These are phyloP conservation scores for Sycophila texana DNA, from an alignment of 2,888 invertebrate species.

Conservation along the genomic window DNA sequence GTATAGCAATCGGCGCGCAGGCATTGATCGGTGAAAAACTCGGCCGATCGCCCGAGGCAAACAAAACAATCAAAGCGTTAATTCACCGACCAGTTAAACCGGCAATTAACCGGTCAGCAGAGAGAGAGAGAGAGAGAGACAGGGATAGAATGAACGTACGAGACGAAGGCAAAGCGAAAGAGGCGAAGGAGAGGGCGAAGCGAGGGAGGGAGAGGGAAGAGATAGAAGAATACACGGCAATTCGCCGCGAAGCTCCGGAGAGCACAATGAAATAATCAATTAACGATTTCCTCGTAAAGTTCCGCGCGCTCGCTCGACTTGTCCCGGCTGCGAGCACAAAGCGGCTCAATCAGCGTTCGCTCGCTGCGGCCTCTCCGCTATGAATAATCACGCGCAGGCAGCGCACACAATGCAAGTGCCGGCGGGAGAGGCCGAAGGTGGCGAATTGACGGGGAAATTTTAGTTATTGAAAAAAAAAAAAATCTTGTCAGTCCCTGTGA, in stretches of 20 bases:
- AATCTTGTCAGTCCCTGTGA: too few species aligned
- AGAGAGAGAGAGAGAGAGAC: neutral
- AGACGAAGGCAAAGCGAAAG: too few species aligned
- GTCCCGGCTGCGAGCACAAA: neutral
- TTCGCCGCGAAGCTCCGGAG: neutral
- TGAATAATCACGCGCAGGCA: too few species aligned
- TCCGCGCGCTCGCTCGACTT: neutral
- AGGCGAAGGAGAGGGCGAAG: neutral
- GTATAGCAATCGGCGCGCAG: neutral
- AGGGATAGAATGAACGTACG: neutral
- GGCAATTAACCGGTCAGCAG: conserved; percentile 27
- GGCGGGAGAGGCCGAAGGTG: neutral
- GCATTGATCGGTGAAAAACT: neutral
- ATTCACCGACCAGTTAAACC: conserved; percentile 11
- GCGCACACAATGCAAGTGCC: too few species aligned
- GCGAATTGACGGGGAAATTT: neutral
- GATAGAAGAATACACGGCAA: conserved; percentile 1
- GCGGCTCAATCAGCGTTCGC: conserved; percentile 27
- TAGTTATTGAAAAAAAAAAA: too few species aligned
- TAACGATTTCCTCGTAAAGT: conserved; percentile 43
- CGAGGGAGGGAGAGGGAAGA: neutral
- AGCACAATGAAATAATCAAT: conserved; percentile 47
- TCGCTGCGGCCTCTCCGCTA: neutral
- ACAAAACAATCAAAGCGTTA: conserved; percentile 39
- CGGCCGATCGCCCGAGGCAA: conserved; percentile 3